These are phyloP conservation scores for Thamnaconus septentrionalis DNA, from an alignment of 2,113 vertebrate genomes.

Conservation along the genomic window DNA sequence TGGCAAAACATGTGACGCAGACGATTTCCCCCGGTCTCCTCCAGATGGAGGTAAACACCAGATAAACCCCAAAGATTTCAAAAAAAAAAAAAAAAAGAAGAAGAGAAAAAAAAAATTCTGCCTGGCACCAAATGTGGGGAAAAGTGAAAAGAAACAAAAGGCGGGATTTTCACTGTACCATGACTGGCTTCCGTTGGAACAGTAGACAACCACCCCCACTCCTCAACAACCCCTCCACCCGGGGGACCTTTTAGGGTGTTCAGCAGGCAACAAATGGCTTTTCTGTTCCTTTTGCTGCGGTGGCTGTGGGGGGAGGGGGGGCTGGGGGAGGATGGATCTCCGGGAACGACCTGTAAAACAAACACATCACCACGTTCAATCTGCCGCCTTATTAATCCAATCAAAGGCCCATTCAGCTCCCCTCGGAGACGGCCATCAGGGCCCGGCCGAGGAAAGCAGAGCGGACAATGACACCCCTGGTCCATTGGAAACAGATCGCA, in stretches of 20 bases:
- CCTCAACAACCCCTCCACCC: slow-evolving; percentile 6
- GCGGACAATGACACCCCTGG: slow-evolving; percentile 56
- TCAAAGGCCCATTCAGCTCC: slow-evolving; percentile 59
- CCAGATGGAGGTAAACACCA: too few relatives aligned
- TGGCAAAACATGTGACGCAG: too few relatives aligned
- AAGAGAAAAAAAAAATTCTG: too few relatives aligned
- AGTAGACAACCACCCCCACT: slow-evolving; percentile 36
- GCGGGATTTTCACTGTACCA: slow-evolving; percentile 41
- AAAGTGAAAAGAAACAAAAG: slow-evolving; percentile 11
- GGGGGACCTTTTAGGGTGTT: slow-evolving; percentile 59
- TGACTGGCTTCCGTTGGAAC: slow-evolving; percentile 43
- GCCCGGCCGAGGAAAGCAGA: slow-evolving; percentile 39
- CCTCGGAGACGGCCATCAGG: slow-evolving; percentile 61
- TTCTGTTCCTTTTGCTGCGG: slow-evolving; percentile 44
- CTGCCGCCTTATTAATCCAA: slow-evolving; percentile 71
- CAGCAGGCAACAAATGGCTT: slow-evolving; percentile 62
- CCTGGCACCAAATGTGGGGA: background rate
- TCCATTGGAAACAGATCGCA: slow-evolving; percentile 29
- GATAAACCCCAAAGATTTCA: too few relatives aligned
- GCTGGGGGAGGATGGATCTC: background rate
- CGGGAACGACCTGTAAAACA: slow-evolving; percentile 68
- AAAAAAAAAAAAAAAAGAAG: too few relatives aligned
- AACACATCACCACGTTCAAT: slow-evolving; percentile 71
- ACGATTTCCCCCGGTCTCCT: too few relatives aligned
- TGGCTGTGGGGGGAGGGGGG: slow-evolving; percentile 50